Percentiles rank a stretch among this genome's conserved stretches.
These are phyloP conservation scores for Mus caroli DNA, from an alignment of 2,797 vertebrate species.

Conservation along the genomic window DNA sequence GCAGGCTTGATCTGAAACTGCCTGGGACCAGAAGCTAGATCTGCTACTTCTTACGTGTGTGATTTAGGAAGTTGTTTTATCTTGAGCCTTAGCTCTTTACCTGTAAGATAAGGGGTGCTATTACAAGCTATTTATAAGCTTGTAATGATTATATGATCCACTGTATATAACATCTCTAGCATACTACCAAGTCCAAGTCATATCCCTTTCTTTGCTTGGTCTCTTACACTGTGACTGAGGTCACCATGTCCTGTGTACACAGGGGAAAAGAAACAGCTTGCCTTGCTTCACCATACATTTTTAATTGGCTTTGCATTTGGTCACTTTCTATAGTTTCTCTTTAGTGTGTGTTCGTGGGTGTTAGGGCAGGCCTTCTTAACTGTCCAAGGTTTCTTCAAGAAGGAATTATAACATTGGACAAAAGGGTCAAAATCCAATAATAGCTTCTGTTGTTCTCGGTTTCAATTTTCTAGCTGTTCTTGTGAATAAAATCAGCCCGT, in stretches of 20 bases:
- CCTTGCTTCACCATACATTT: background rate
- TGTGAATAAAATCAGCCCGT: constrained; percentile 31
- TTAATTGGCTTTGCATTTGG: constrained; percentile 34
- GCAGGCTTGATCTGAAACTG: background rate
- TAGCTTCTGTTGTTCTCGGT: constrained; percentile 36
- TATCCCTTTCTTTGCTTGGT: background rate
- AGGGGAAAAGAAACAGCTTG: background rate
- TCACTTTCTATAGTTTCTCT: constrained; percentile 37
- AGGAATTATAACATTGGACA: constrained; percentile 25
- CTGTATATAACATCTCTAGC: background rate
- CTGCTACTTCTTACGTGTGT: background rate
- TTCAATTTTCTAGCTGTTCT: background rate
- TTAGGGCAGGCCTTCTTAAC: constrained; percentile 28
- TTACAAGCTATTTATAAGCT: background rate
- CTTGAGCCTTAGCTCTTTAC: background rate
- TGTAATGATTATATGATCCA: background rate
- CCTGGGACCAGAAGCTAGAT: background rate
- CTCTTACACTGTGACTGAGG: constrained; percentile 5
- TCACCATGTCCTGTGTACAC: constrained; percentile 2
- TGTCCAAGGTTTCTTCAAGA: constrained; percentile 24
- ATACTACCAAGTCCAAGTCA: background rate
- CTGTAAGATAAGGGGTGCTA: background rate
- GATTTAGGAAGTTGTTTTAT: constrained; percentile 13
- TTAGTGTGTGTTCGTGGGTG: constrained; percentile 46
- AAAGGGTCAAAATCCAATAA: constrained; percentile 4